Base-by-base conservation (phyloP, 2,797 vertebrate genomes). In the Thunnus albacares region DNA sequence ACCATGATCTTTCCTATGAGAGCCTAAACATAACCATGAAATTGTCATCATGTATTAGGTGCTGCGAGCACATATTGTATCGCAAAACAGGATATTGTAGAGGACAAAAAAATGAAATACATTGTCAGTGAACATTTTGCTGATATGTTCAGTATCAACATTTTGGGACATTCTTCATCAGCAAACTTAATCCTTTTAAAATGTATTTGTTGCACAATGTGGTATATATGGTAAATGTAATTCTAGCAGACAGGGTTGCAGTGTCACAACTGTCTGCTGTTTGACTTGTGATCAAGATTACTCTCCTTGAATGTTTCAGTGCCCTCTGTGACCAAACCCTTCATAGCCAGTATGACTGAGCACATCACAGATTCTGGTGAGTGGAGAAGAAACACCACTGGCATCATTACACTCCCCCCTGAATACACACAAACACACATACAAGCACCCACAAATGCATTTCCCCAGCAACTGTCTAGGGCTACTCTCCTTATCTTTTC, bases 401-500 rank as follows among this genome's bases (percentile, higher is more conserved):
- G 80, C 71, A 63, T 45, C 51, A 49, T 68, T 47, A 30, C 45
- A 79, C 43, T 73, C 70, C 69, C 77, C 52, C 67, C 71, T 38
- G 61, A 64, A 74, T 3, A 24, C 79, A 76, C 71, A 74, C 57
- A 57, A 38, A 58, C 67, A 68, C 70, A 56, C 62, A 38, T 12
- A 18, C 70, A 53, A 28, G 22, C 67, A 43, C 52, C 28, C 63
- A 71, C 71, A 70, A 65, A 60, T 38, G 35, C 62, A 80, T 93
- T 92, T 94, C 90, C 92, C 90, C 87, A 71, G 91, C 91, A 94
- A 93, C 90, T 91, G 87, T 90, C 84, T 76, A 41, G 60, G 73
- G 80, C 88, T 67, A 47, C 86, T 85, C 74, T 63, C 53, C 51
- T 41, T 87, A 85, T 92, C 87, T 88, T 87, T 86, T 80, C 84